phyloP scores from a whole-genome alignment of 2,888 invertebrate genomes.

The Autographa pulchrina region DNA sequence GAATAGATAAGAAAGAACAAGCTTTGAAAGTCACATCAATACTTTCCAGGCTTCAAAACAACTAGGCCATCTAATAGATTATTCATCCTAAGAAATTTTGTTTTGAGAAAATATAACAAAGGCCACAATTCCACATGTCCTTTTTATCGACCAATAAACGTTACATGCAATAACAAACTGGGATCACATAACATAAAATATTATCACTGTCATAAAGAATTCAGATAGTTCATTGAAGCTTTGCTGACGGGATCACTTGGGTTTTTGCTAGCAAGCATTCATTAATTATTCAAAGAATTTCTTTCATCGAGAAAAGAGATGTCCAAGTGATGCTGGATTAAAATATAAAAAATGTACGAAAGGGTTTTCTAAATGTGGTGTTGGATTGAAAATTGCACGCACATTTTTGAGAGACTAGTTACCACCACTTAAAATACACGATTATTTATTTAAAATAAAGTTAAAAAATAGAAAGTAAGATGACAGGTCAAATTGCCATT shows the following conservation, averaged over 20 bases:
- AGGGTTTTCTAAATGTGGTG: background rate
- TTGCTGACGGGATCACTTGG: slow-evolving; percentile 11
- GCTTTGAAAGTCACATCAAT: too few relatives aligned
- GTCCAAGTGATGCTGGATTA: slow-evolving; percentile 17
- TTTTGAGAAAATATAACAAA: slow-evolving; percentile 3
- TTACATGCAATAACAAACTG: background rate
- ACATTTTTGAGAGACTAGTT: background rate
- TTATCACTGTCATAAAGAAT: slow-evolving; percentile 30
- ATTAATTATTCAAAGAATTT: slow-evolving; percentile 33
- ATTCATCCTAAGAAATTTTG: background rate
- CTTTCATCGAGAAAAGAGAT: slow-evolving; percentile 23
- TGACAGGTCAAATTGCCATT: too few relatives aligned
- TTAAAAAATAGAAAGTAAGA: too few relatives aligned
- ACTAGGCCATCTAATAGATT: too few relatives aligned
- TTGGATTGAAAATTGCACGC: background rate
- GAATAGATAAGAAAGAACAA: too few relatives aligned
- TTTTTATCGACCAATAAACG: background rate
- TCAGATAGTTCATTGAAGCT: slow-evolving; percentile 19
- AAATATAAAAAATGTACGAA: slow-evolving; percentile 16
- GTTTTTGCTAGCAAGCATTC: slow-evolving; percentile 23
- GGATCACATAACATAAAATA: slow-evolving; percentile 25
- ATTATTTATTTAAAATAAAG: too few relatives aligned
- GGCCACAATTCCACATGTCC: background rate
- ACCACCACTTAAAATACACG: too few relatives aligned
- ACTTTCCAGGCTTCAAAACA: too few relatives aligned